Percentiles rank a stretch among this genome's conserved stretches.
Evolutionary conservation across 2,113 vertebrate genomes (phyloP).

Genomic region (Naja naja): DNA sequence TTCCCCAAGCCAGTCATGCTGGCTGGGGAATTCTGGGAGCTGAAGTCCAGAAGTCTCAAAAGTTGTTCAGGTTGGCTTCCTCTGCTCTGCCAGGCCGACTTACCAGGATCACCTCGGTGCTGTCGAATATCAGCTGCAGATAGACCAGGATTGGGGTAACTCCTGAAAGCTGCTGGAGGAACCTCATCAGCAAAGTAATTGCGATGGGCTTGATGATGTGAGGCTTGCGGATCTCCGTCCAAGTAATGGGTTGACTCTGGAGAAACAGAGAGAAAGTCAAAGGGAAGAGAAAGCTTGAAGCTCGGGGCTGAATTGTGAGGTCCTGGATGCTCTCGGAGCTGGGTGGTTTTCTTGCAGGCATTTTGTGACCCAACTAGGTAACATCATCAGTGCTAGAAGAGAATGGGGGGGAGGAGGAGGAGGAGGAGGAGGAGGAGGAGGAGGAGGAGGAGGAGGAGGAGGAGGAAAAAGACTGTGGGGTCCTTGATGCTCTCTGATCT

Average conservation of each 20-base stretch:
- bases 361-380: neutral
- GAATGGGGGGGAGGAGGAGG: no score
- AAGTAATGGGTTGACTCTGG: slow-evolving; percentile 69
- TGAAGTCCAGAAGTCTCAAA: neutral
- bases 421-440: no score
- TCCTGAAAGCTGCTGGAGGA: slow-evolving; percentile 93
- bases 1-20: no score
- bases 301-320: neutral
- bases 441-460: no score
- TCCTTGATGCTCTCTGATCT: neutral
- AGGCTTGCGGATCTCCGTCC: slow-evolving; percentile 74
- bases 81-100: neutral
- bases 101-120: slow-evolving; percentile 78
- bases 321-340: neutral
- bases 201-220: slow-evolving; percentile 80
- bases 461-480: neutral
- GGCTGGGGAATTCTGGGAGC: neutral
- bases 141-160: slow-evolving; percentile 89
- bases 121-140: slow-evolving; percentile 85
- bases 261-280: neutral
- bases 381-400: no score
- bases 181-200: slow-evolving; percentile 85
- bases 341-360: neutral
- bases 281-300: no score
- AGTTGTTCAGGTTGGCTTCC: neutral